Evolutionary conservation across 2,113 vertebrate species (phyloP), one percentile per base, ranked within the genome.

Genomic region (Rhabdomys dilectus): DNA sequence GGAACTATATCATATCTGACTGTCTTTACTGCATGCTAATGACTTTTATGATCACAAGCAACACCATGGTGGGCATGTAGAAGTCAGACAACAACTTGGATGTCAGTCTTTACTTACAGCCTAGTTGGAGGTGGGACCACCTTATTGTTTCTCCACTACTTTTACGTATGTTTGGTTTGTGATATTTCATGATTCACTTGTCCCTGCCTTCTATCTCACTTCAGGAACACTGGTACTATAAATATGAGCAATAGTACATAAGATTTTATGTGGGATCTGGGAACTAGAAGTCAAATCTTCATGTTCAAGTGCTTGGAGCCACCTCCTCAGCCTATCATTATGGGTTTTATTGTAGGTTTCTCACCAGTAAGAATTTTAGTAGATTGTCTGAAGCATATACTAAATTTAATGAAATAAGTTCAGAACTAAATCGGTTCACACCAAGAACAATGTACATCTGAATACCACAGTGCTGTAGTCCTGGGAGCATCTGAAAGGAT

Each of bases 1-100:
- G 48, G 56, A 75, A 34, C 7, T 4, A 34, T 1, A 62, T n/a
- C 88, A 58, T 94, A 7, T 53, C 39, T 80, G 1, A 2, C 53
- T 90, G 31, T 60, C 21, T 93, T 21, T 92, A 51, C 29, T 68
- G 88, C 82, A 21, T 73, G 73, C 73, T 89, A 95, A 72, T 48
- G 15, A 19, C 0, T 60, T 62, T 73, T 68, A 72, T 82, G 2
- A 68, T 48, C 62, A 66, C 60, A 66, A 9, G 24, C 29, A n/a
- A n/a, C 39, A 15, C 56, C n/a, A 42, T 42, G 24, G 7, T 84
- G n/a, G 24, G 24, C 13, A 45, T 31, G 24, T 19, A 1, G 24
- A 42, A 42, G n/a, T 62, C 81, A 42, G n/a, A 58, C 22, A 22
- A 84, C n/a, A 62, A 19, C 58, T 5, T 0, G 0, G 81, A n/a